These are phyloP conservation scores for Crepidodera aurea DNA, from an alignment of 2,888 invertebrate genomes.

Conservation along the genomic window DNA sequence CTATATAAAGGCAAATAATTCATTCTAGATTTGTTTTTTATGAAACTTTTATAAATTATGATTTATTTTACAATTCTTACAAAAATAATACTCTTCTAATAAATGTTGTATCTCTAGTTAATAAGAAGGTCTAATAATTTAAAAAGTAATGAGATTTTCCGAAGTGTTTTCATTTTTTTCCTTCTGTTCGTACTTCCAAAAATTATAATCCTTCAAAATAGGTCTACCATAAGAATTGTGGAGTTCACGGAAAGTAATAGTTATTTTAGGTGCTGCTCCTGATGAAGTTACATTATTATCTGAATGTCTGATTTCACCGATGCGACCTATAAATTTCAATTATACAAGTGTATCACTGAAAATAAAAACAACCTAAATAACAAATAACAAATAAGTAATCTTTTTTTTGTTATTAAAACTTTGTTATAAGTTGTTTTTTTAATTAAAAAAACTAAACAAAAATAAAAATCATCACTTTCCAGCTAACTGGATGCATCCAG, in stretches of 20 bases:
- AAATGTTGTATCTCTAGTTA: not conserved
- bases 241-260: conserved; percentile 73
- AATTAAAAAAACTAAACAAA: too few relatives aligned
- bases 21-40: too few relatives aligned
- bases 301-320: conserved; percentile 42
- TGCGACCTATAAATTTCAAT: conserved; percentile 41
- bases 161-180: conserved; percentile 56
- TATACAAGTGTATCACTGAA: conserved; percentile 5
- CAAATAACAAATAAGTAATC: too few relatives aligned
- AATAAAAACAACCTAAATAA: too few relatives aligned
- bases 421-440: too few relatives aligned
- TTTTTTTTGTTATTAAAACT: too few relatives aligned
- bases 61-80: too few relatives aligned
- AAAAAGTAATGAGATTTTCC: conserved; percentile 63
- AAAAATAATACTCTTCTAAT: too few relatives aligned
- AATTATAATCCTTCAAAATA: conserved; percentile 72
- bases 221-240: conserved; percentile 75
- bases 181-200: conserved; percentile 69
- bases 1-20: too few relatives aligned
- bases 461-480: too few relatives aligned
- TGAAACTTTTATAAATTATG: too few relatives aligned
- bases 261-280: conserved; percentile 46
- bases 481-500: too few relatives aligned
- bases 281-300: conserved; percentile 24
- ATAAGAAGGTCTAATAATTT: conserved; percentile 35